Base-by-base conservation (phyloP, 2,888 invertebrate genomes). In the Drosophila setosimentum region DNA sequence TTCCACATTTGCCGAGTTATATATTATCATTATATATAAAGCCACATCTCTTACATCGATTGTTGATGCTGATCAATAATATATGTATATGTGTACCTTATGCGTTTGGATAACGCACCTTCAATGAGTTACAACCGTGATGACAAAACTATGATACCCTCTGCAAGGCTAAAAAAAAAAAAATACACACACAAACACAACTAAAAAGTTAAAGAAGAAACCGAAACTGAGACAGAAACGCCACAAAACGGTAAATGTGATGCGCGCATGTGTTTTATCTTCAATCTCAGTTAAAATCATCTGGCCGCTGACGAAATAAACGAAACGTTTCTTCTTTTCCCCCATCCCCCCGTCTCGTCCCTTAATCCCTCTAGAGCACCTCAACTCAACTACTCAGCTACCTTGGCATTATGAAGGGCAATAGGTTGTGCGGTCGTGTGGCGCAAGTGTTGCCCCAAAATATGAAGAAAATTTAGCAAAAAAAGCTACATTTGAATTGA, bases 211-310 rank as follows among this genome's bases (percentile, higher is more conserved):
- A 66, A 74, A 53, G 72, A 78, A 59, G 72, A 75, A 73, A 71
- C 69, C 54, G 75, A 59, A 73, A 68, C 67, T 58, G 62, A 68
- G 65, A 68, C 68, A 73, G 59, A 73, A 81, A 62, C 63, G 76
- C 73, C 86, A 82, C 73, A 86, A 82, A 77, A 77, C 82, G 76
- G 77, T 70, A 89, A 87, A 85, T 77, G 88, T 82, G 85, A 87
- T 87, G 85, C 88, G 85, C 85, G 85, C 85, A 86, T 89, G 85
- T 86, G 82, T 85, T 89, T 85, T 85, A 89, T 85, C 85, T 85
- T 87, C 77, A 90, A 88, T 86, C 89, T 90, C 89, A 86, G 89
- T 69, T 76, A 61, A 88, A 88, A 88, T 87, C 81, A 86, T 82
- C 86, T 85, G 86, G 87, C 68, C 75, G 51, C 65, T 50, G 42